These are phyloP conservation scores for Acleris emargana DNA, from an alignment of 2,888 invertebrate species.

Conservation along the genomic window DNA sequence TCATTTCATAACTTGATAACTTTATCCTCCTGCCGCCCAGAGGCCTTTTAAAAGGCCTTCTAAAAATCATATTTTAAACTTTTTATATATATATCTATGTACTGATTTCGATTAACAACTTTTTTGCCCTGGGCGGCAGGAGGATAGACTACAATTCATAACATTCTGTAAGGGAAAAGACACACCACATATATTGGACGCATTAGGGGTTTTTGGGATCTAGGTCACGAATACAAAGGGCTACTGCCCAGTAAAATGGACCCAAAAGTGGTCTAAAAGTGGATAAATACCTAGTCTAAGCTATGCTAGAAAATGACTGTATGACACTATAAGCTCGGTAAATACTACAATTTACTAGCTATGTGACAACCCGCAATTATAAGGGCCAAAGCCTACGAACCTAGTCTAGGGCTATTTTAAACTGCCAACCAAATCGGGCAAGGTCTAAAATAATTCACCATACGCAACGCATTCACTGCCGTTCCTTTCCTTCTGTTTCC, in stretches of 20 bases:
- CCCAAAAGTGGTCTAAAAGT: constrained; percentile 35
- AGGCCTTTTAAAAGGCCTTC: no score
- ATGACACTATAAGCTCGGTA: constrained; percentile 31
- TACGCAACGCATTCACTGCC: no score
- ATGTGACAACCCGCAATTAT: not conserved
- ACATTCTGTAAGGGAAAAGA: constrained; percentile 11
- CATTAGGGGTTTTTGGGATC: constrained; percentile 24
- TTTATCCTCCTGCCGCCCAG: no score
- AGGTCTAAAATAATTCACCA: no score
- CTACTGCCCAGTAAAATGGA: constrained; percentile 35
- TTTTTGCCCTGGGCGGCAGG: no score
- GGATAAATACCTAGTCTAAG: constrained; percentile 16
- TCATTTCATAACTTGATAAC: constrained; percentile 30
- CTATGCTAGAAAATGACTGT: constrained; percentile 20
- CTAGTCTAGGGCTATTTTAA: no score
- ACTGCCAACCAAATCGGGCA: no score
- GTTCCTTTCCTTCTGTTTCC: no score
- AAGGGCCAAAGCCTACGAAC: not conserved
- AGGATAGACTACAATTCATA: constrained; percentile 23
- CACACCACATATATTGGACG: constrained; percentile 23
- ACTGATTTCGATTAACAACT: no score
- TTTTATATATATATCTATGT: no score
- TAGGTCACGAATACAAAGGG: constrained; percentile 8
- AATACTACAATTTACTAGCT: constrained; percentile 25
- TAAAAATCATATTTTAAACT: no score